phyloP scores from a whole-genome alignment of 2,888 invertebrate genomes.

The Hedychridium roseum region DNA sequence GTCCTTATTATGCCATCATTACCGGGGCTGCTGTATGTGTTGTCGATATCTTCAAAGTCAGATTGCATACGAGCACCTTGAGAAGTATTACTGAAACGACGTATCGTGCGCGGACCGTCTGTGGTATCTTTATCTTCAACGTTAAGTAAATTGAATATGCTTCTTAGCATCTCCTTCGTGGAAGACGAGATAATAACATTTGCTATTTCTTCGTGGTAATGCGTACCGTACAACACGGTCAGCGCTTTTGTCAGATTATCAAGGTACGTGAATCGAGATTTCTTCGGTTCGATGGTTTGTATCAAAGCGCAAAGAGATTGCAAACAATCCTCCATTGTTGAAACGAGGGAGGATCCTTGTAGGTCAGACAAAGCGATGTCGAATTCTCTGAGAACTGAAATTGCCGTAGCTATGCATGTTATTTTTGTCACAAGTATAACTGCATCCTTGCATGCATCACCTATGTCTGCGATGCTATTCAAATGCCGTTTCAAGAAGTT shows the following conservation, averaged over 20 bases:
- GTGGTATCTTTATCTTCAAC: slow-evolving; percentile 25
- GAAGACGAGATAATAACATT: slow-evolving; percentile 36
- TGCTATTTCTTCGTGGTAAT: slow-evolving; percentile 34
- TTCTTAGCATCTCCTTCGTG: slow-evolving; percentile 28
- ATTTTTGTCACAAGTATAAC: slow-evolving; percentile 37
- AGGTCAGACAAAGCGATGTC: slow-evolving; percentile 33
- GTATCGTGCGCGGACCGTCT: no score
- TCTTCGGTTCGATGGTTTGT: slow-evolving; percentile 21
- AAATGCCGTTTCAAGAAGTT: slow-evolving; percentile 31
- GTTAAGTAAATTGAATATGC: slow-evolving; percentile 36
- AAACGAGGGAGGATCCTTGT: slow-evolving; percentile 23
- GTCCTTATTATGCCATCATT: slow-evolving; percentile 35
- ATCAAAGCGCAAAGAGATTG: slow-evolving; percentile 28
- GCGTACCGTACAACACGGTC: slow-evolving; percentile 35
- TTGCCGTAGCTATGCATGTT: slow-evolving; percentile 40
- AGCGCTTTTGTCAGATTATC: slow-evolving; percentile 38
- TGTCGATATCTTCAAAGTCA: slow-evolving; percentile 12
- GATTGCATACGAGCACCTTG: no score
- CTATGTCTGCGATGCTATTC: slow-evolving; percentile 17
- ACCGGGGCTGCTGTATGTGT: background rate
- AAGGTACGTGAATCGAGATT: slow-evolving; percentile 26
- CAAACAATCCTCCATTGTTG: slow-evolving; percentile 31
- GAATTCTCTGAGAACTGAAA: slow-evolving; percentile 43
- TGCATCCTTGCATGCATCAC: slow-evolving; percentile 22
- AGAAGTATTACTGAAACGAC: no score